Base-by-base conservation (phyloP, 2,888 invertebrate genomes). In the Zhengitettix transpicula region DNA sequence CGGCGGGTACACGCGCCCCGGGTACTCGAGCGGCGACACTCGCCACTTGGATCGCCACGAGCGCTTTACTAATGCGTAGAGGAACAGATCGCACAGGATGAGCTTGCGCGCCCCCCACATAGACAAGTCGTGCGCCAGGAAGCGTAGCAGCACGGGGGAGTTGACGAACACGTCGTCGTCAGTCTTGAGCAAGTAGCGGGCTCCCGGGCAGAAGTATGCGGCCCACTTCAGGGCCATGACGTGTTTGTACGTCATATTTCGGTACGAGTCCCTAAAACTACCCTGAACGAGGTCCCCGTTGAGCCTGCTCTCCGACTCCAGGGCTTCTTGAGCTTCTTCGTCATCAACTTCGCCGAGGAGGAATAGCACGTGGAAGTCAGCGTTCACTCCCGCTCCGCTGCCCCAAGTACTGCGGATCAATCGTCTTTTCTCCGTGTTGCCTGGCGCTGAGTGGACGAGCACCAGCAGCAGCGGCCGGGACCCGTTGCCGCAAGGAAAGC, bases 161-260 rank as follows among this genome's bases (percentile, higher is more conserved):
- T 76, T 71, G 58, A 76, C 74, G 67, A 75, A 75, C 64, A 75
- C 73, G 66, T 76, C 76, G 63, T 76, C 76, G 67, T 76, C 76
- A 64, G 73, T 69, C 68, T 76, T 76, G 64, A 76, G 69, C 65
- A 76, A 67, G 68, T 75, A 76, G 66, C 79, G 82, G 1, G 85
- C 87, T 47, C 76, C 74, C 0, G 80, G 76, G 70, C 90, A 90
- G 67, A 84, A 80, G 66, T 82, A 83, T 1, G 79, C 74, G 17
- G 83, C 81, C 84, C 89, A 90, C 69, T 89, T 88, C 54, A 90
- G 75, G 0, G 83, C 85, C 81, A 88, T 88, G 9, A 86, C 83
- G 70, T 90, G 89, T 69, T 91, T 91, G 67, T 89, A 85, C 0
- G 90, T 90, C 73, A 91, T 79, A 71, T 91, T 91, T 57, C 83